Conservation (phyloP, 2,113 vertebrate species). For the Cyanistes caeruleus region DNA sequence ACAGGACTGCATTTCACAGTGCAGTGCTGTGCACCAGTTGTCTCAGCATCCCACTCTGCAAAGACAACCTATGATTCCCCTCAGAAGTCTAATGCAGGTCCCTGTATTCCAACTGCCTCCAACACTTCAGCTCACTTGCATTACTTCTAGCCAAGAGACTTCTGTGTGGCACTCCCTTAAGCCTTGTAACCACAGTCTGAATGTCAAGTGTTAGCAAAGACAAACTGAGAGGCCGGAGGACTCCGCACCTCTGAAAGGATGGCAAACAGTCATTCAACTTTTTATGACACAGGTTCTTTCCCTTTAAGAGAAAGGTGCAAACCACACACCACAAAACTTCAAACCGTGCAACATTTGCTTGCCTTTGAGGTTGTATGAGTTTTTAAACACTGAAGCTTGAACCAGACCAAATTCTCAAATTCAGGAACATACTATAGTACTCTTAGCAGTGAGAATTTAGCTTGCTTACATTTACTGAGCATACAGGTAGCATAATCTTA, state of each 20-base stretch:
- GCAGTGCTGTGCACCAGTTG: fast-evolving
- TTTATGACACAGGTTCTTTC: neutral
- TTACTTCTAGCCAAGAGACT: neutral
- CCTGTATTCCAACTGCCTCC: neutral
- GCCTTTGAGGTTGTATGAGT: neutral
- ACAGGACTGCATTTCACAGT: fast-evolving
- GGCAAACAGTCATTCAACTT: neutral
- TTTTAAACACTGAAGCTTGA: neutral
- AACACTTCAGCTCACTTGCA: neutral
- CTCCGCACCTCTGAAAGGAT: neutral
- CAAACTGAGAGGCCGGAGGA: neutral
- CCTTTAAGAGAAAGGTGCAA: neutral
- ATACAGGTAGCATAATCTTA: neutral
- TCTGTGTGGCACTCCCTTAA: neutral
- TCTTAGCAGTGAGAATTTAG: neutral
- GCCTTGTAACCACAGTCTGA: neutral
- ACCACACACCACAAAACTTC: neutral
- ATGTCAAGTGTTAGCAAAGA: neutral
- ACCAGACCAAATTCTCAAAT: neutral
- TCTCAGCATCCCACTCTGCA: neutral
- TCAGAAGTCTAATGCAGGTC: neutral
- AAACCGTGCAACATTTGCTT: neutral
- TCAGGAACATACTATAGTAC: neutral
- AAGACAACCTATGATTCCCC: neutral
- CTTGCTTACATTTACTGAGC: neutral